Evolutionary conservation across 2,888 invertebrate genomes (phyloP), one percentile per base, ranked within the genome.

Genomic region (Xylophagus ater): DNA sequence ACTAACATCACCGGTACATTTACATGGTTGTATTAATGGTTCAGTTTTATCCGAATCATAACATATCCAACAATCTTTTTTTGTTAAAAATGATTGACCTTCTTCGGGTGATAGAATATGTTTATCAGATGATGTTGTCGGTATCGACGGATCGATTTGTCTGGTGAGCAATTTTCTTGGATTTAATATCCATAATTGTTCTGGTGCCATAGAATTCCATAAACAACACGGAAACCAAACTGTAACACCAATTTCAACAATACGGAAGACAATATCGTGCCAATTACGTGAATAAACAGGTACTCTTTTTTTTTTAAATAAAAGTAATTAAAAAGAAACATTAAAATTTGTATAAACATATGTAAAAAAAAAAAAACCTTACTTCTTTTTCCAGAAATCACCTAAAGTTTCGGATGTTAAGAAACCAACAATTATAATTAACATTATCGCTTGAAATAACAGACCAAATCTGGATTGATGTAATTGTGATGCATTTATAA

Each of bases 171-270:
- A 72, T 57, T 85, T 82, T 51, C 86, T 78, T 25, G 92, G 92
- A 71, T 93, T 93, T 49, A 93, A 69, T 52, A 92, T 82, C 93
- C 92, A 93, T 46, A 93, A 69, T 62, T 88, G 81, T 61, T 89
- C 88, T 34, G 92, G 92, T 61, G 85, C 84, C 77, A 89, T 88
- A 50, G 87, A 90, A 69, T 93, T 93, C 93, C 93, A 93, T 49
- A 93, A 71, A 37, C 90, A 90, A 62, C 92, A 92, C 21, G 92
- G 90, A 67, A 92, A 93, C 92, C 92, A 93, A 56, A 93, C 68
- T 51, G 87, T 87, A 42, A 90, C 89, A 7, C 90, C 92, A 52
- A 92, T 84, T 72, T 93, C 93, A 33, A 84, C 86, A 37, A 88
- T 72, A 5, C 90, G 81, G 67, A 92, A 92, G 49, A 89, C 79